Evolutionary conservation across 2,797 vertebrate species (phyloP), one percentile per base, ranked within the genome.

Genomic region (Enteromius thamalakanensis): DNA sequence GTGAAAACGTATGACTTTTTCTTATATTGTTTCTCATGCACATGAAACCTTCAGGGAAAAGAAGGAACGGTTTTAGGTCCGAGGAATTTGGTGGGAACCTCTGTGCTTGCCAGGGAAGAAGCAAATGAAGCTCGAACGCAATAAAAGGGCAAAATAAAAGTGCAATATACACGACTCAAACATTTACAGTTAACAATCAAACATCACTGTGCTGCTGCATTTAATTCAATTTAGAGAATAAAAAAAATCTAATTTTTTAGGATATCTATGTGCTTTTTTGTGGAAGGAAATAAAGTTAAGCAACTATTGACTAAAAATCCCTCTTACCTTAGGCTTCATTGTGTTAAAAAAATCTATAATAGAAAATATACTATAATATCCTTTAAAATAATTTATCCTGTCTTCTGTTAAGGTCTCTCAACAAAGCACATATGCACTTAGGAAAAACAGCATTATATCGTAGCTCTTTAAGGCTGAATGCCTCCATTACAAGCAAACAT

Each of bases 51-150:
- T 79, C 49, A 32, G 85, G 89, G 79, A 85, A 34, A 74, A 69
- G 26, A 51, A 83, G 51, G 42, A 74, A 77, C 64, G 62, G 85
- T 84, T 90, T 85, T 72, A 84, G 62, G 70, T 85, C 81, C 23
- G 32, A 83, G 87, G 89, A 91, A 90, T 92, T 92, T 88, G 85
- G 90, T 94, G 93, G 92, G 93, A 95, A 94, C 86, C 76, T 81
- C 72, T 82, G 71, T 82, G 89, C 81, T 88, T 92, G 90, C 90
- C 92, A 93, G 87, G 76, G 81, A 86, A 86, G 85, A 92, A 91
- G 89, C 89, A 65, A 93, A 89, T 89, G 84, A 90, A 92, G 86
- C 81, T 90, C 17, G n/a, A 58, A 58, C 21, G 21, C 53, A n/a
- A 58, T 1, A 23, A 58, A 75, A 87, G 93, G 89, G 87, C 87